A percentile compares a stretch with the other conserved stretches of the same genome.
Evolutionary conservation across 92 coral and sea anemone species (phyloP).

Genomic region (Chrysogorgia sp.): DNA sequence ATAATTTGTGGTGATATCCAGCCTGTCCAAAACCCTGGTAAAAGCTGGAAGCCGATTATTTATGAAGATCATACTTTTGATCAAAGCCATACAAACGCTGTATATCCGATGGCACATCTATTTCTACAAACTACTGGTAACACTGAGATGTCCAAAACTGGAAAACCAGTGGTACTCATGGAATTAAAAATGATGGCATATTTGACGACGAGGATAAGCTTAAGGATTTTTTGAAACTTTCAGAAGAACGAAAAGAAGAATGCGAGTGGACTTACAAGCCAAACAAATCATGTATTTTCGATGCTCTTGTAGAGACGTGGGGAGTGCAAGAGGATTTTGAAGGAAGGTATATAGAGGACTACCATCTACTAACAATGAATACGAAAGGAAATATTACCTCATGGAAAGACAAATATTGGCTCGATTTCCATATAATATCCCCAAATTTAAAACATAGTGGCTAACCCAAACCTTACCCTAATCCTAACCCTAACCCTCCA

Average conservation of each 20-base stretch:
- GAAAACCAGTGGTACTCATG: slow-evolving; percentile 62
- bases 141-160: slow-evolving; percentile 59
- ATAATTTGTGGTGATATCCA: slow-evolving; percentile 57
- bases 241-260: slow-evolving; percentile 59
- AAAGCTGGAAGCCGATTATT: slow-evolving; percentile 29
- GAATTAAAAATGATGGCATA: slow-evolving; percentile 44
- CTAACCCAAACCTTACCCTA: no score
- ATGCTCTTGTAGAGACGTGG: slow-evolving; percentile 48
- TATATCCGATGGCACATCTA: slow-evolving; percentile 32
- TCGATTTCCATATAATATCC: no score
- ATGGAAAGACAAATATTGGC: slow-evolving; percentile 42
- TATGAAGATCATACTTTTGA: slow-evolving; percentile 37
- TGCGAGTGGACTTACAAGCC: slow-evolving; percentile 42
- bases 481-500: no score
- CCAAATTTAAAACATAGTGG: no score
- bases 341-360: slow-evolving; percentile 39
- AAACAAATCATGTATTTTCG: background rate
- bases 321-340: slow-evolving; percentile 31
- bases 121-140: background rate
- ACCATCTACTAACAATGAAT: slow-evolving; percentile 27
- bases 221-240: slow-evolving; percentile 46
- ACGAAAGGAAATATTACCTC: slow-evolving; percentile 9
- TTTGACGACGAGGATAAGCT: slow-evolving; percentile 52
- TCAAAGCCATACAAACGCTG: no score
- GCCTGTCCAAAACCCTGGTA: slow-evolving; percentile 51